Percentiles rank a stretch among this genome's conserved stretches.
These are phyloP conservation scores for Castor canadensis DNA, from an alignment of 2,113 vertebrate genomes.

Conservation along the genomic window DNA sequence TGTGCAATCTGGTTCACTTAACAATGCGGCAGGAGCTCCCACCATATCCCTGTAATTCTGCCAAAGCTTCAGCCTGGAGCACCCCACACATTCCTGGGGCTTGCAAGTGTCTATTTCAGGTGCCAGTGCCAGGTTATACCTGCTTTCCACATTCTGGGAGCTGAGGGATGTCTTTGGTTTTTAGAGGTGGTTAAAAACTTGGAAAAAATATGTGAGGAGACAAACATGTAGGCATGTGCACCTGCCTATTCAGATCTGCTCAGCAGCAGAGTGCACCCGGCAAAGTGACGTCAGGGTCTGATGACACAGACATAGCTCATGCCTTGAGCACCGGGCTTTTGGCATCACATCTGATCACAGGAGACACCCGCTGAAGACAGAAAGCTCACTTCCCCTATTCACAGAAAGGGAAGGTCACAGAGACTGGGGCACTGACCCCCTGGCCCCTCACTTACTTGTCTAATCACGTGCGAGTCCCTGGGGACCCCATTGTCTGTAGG, in stretches of 20 bases:
- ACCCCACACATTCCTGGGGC: not conserved
- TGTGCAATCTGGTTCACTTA: not conserved
- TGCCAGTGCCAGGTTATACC: not conserved
- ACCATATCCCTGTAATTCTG: not conserved
- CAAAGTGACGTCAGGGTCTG: not conserved
- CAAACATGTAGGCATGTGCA: fast-evolving
- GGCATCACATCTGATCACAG: not conserved
- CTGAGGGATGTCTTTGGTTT: not conserved
- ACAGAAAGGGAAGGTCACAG: not conserved
- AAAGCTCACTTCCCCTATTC: not conserved
- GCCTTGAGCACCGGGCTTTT: not conserved
- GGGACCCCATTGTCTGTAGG: conserved; percentile 68
- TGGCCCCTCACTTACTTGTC: not conserved
- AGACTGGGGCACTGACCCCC: not conserved
- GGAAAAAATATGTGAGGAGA: not conserved
- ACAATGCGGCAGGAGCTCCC: not conserved
- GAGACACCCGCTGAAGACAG: not conserved
- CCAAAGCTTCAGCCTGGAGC: not conserved
- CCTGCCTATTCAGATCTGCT: fast-evolving
- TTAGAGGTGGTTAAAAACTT: not conserved
- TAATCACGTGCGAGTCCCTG: conserved; percentile 63
- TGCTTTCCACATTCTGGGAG: not conserved
- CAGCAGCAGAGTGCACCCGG: no score
- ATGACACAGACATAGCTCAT: fast-evolving
- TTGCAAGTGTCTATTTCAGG: not conserved